phyloP scores from a whole-genome alignment of 2,888 invertebrate genomes.

The Diloba caeruleocephala region DNA sequence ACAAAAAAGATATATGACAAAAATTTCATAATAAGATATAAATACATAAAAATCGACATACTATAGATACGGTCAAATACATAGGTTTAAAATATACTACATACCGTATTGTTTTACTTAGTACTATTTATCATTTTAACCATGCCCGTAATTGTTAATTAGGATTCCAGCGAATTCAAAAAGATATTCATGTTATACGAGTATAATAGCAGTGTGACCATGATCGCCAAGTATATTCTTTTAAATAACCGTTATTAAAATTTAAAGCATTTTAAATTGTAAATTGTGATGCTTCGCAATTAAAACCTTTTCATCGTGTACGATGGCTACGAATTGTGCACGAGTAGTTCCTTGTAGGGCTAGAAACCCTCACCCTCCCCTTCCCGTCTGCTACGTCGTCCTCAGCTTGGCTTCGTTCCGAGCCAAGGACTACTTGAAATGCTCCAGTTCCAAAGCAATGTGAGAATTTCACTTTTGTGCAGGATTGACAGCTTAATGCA shows the following conservation, averaged over 20 bases:
- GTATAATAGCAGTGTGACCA: no score
- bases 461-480: conserved; percentile 48
- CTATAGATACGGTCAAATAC: no score
- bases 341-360: conserved; percentile 52
- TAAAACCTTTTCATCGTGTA: conserved; percentile 58
- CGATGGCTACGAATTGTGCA: conserved; percentile 63
- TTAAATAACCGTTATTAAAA: conserved; percentile 4
- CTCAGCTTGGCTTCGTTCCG: conserved; percentile 43
- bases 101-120: no score
- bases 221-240: no score
- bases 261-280: conserved; percentile 46
- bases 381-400: conserved; percentile 16
- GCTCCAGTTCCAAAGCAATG: conserved; percentile 58
- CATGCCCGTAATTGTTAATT: no score
- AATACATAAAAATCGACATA: no score
- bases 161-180: no score
- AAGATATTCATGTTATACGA: no score
- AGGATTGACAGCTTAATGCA: conserved; percentile 50
- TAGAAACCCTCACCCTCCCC: conserved; percentile 2
- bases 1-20: no score
- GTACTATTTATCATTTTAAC: no score
- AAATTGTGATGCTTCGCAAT: conserved; percentile 57
- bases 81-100: no score
- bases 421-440: conserved; percentile 63
- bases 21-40: no score